Percentiles rank a stretch among this genome's conserved stretches.
Conservation (phyloP, 2,888 invertebrate genomes). For the Ormyrus pomaceus region DNA sequence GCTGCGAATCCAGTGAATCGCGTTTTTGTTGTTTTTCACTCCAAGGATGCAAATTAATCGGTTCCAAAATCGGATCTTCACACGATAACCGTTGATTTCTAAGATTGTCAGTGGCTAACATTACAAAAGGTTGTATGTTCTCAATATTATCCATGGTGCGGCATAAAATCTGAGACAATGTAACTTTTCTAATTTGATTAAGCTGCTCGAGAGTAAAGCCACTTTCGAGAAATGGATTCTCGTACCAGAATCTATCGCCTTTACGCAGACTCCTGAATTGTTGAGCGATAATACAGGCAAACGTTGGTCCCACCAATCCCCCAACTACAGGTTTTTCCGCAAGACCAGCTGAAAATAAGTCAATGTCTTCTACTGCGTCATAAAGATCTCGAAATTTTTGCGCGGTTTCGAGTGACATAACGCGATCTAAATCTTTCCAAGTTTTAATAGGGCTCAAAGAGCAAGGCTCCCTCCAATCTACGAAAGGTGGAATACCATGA, state of each 20-base stretch:
- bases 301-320: constrained; percentile 90
- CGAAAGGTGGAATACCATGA: constrained; percentile 90
- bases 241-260: constrained; percentile 88
- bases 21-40: constrained; percentile 75
- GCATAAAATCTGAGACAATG: constrained; percentile 85
- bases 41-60: constrained; percentile 82
- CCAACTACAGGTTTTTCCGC: constrained; percentile 88
- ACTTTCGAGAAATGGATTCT: constrained; percentile 85
- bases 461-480: constrained; percentile 87
- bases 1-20: neutral
- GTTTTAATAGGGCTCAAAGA: constrained; percentile 81
- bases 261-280: constrained; percentile 87
- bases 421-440: constrained; percentile 84
- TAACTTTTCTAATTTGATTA: constrained; percentile 83
- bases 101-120: constrained; percentile 80
- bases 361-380: constrained; percentile 87
- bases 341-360: constrained; percentile 89
- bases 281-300: constrained; percentile 91
- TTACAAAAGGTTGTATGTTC: constrained; percentile 84
- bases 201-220: constrained; percentile 87
- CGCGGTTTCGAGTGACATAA: constrained; percentile 82
- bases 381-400: constrained; percentile 79
- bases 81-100: constrained; percentile 81
- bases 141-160: constrained; percentile 81
- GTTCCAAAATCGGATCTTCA: constrained; percentile 76